Percentiles rank a stretch among this genome's conserved stretches.
phyloP scores from a whole-genome alignment of 2,113 vertebrate species.

The Progne subis region DNA sequence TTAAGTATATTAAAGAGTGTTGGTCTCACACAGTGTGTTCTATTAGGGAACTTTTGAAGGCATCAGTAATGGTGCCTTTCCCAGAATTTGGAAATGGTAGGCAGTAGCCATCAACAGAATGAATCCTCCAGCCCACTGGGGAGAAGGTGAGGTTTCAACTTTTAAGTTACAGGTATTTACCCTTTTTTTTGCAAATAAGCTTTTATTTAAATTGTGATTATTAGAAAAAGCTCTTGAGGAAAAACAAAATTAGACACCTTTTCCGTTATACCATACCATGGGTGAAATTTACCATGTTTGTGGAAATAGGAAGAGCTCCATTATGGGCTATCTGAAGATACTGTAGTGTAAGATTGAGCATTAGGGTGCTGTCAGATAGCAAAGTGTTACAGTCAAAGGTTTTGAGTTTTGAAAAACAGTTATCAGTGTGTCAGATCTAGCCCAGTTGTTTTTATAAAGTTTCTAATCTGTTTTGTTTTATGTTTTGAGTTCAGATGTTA shows the following conservation, averaged over 20 bases:
- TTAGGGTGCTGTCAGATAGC: not conserved
- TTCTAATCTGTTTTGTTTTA: conserved; percentile 20
- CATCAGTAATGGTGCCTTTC: not conserved
- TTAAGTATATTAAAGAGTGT: not conserved
- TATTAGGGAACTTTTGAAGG: not conserved
- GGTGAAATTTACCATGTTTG: not conserved
- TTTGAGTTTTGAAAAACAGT: not conserved
- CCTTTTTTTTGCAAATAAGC: not conserved
- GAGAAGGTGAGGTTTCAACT: not conserved
- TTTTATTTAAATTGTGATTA: not conserved
- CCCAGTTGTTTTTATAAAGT: not conserved
- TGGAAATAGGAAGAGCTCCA: not conserved
- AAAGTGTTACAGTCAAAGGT: not conserved
- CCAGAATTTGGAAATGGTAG: not conserved
- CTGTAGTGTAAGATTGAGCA: not conserved
- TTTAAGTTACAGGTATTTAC: not conserved
- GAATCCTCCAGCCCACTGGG: not conserved
- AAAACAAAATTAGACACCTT: not conserved
- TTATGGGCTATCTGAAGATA: not conserved
- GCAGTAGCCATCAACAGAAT: not conserved
- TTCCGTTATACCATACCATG: not conserved
- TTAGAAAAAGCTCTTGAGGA: not conserved
- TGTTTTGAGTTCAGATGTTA: conserved; percentile 43
- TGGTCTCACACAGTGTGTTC: not conserved
- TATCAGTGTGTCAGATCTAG: not conserved